Conservation (phyloP, 2,113 vertebrate species). For the Sphyrna mokarran region DNA sequence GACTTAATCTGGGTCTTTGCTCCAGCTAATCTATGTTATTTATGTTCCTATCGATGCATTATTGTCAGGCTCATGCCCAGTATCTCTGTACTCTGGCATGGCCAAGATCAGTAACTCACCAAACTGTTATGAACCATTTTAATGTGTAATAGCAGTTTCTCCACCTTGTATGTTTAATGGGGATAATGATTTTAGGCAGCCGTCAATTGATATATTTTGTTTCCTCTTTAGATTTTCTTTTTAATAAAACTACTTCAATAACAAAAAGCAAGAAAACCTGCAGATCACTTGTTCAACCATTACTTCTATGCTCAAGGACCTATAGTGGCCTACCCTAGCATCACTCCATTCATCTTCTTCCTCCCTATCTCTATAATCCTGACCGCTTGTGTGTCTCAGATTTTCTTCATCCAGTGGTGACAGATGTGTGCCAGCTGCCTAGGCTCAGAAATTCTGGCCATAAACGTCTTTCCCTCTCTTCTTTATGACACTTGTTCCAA, state of each 20-base stretch:
- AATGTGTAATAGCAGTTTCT: not conserved
- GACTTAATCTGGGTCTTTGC: not conserved
- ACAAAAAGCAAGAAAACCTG: not conserved
- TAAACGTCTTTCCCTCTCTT: not conserved
- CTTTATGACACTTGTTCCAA: not conserved
- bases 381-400: not conserved
- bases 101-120: not conserved
- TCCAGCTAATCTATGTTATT: not conserved
- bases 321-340: not conserved
- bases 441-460: not conserved
- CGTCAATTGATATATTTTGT: not conserved
- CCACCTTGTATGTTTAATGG: not conserved
- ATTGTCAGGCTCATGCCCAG: not conserved
- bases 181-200: not conserved
- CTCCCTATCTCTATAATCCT: not conserved
- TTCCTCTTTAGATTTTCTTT: not conserved
- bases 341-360: not conserved
- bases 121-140: not conserved
- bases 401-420: not conserved
- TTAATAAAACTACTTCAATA: not conserved
- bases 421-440: not conserved
- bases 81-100: not conserved
- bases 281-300: not conserved
- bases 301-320: not conserved
- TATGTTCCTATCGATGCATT: not conserved